Evolutionary conservation across 2,113 vertebrate species (phyloP).

Genomic region (Dasypus novemcinctus): DNA sequence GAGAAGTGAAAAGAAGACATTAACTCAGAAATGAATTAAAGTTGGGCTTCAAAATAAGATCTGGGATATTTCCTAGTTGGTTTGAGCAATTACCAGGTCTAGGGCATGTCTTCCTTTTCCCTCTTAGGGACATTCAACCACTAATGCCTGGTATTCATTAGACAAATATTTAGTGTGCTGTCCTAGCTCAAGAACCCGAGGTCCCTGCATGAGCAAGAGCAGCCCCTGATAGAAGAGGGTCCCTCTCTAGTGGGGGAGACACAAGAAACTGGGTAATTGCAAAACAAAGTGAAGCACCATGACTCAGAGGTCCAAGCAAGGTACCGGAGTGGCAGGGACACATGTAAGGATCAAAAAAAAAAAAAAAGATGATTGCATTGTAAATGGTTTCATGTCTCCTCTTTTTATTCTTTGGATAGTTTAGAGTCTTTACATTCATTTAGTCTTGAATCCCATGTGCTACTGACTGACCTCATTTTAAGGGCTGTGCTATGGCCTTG

Average conservation of each 20-base stretch:
- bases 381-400: neutral
- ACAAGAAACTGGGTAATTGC: neutral
- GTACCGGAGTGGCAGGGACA: neutral
- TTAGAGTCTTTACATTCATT: neutral
- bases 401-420: neutral
- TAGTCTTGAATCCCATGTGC: neutral
- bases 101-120: neutral
- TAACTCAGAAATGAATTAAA: neutral
- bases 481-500: accelerated
- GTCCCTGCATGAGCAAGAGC: neutral
- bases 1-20: neutral
- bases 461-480: neutral
- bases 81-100: neutral
- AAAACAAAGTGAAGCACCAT: neutral
- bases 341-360: neutral
- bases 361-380: neutral
- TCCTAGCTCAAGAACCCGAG: neutral
- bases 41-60: neutral
- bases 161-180: neutral
- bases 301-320: neutral
- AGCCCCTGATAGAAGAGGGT: neutral
- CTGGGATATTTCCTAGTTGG: neutral
- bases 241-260: neutral
- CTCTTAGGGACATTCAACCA: neutral
- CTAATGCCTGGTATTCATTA: neutral